Percentiles rank a stretch among this genome's conserved stretches.
Evolutionary conservation across 1,140 invertebrate genomes (phyloP).

Genomic region (Brachionus paranguensis): DNA sequence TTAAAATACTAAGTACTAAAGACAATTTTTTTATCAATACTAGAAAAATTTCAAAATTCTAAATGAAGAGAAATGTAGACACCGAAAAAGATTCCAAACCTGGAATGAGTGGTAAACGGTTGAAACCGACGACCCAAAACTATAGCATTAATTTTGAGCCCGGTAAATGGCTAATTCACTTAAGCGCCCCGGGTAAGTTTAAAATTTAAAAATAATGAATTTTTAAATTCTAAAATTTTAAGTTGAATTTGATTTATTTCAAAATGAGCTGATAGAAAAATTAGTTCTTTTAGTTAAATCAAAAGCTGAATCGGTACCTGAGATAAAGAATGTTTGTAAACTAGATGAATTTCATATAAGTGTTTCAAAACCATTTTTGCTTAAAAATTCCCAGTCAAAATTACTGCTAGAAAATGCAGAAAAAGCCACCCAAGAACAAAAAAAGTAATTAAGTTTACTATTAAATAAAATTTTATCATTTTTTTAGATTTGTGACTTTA

Average conservation of each 20-base stretch:
- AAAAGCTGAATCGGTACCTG: not conserved
- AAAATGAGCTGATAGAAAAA: not conserved
- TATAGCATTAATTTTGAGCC: not conserved
- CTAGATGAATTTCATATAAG: not conserved
- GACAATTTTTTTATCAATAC: too few species aligned
- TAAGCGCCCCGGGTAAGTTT: not conserved
- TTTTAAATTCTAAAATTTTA: not conserved
- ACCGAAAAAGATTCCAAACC: not conserved
- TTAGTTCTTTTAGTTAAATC: not conserved
- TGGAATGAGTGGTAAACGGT: not conserved
- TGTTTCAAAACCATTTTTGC: not conserved
- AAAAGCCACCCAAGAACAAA: not conserved
- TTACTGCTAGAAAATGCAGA: not conserved
- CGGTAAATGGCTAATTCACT: not conserved
- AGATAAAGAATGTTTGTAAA: not conserved
- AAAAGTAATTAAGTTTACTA: not conserved
- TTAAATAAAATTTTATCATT: too few species aligned
- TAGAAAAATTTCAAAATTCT: not conserved
- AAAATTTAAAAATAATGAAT: not conserved
- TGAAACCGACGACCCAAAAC: not conserved
- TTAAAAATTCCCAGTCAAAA: constrained; percentile 15
- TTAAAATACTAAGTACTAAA: too few species aligned
- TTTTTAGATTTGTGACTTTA: not conserved
- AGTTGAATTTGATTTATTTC: not conserved
- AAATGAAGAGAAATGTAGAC: not conserved